Evolutionary conservation across 2,888 invertebrate species (phyloP), one percentile per base, ranked within the genome.

Genomic region (Netelia fuscicornis): DNA sequence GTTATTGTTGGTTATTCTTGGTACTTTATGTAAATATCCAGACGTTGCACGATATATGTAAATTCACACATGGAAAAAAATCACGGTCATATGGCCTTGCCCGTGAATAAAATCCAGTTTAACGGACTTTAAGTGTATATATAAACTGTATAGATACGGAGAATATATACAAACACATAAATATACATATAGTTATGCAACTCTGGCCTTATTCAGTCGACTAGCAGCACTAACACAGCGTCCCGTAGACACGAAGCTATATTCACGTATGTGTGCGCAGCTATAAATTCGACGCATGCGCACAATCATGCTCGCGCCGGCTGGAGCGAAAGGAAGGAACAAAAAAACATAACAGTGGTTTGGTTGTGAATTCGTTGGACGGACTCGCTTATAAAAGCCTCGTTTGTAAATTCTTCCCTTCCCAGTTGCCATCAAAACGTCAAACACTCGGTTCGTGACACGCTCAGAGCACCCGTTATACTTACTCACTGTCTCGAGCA

Each of bases 311-410:
- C 30, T 62, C 17, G 68, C 13, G n/a, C 30, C 44, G 37, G 10
- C 37, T 8, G n/a, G 8, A n/a, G 52, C 13, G 8, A 20, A 62
- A 75, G 52, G 23, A 68, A 30, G 44, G 44, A 17, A 17, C 58
- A 44, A 62, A 67, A 67, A 68, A 62, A 76, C 17, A 10, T 42
- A 30, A 10, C 17, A 48, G 52, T 13, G 60, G 68, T 54, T 20
- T 48, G 68, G 64, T 23, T 44, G 25, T 23, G 54, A 25, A 72
- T n/a, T 67, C 10, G 56, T 56, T 56, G 3, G 60, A 64, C 58
- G 77, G 74, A 74, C 56, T 81, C 62, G 67, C 56, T 77, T 84
- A 81, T 85, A 85, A 85, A 85, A 85, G 58, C 65, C 25, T 52
- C 64, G 64, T 37, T 74, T 78, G 70, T 78, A 78, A 70, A 44